Conservation (phyloP, 2,113 vertebrate genomes). For the Caretta caretta region DNA sequence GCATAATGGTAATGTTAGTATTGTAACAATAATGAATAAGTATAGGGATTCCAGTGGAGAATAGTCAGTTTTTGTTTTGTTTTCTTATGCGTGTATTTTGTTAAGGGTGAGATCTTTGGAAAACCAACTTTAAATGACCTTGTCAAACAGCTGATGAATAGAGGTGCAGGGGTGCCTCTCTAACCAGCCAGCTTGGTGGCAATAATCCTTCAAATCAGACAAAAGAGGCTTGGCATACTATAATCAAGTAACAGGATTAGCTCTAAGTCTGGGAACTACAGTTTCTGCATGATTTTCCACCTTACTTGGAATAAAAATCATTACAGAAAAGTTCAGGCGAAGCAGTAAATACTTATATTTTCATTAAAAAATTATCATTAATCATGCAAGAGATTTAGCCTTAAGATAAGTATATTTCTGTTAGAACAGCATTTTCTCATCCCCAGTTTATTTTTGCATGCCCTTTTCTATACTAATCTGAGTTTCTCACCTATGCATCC, state of each 20-base stretch:
- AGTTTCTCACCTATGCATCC: neutral
- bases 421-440: neutral
- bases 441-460: neutral
- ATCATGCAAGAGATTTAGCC: neutral
- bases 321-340: neutral
- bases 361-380: neutral
- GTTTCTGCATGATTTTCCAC: conserved; percentile 34
- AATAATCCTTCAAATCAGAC: conserved; percentile 53
- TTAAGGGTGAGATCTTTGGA: neutral
- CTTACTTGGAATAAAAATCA: conserved; percentile 17
- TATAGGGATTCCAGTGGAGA: neutral
- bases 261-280: conserved; percentile 38
- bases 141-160: conserved; percentile 27
- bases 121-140: conserved; percentile 6
- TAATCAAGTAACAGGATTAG: conserved; percentile 54
- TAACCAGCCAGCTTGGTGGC: conserved; percentile 51
- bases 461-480: neutral
- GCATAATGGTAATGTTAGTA: neutral
- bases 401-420: neutral
- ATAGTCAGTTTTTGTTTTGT: neutral
- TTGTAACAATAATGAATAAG: neutral
- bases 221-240: conserved; percentile 44
- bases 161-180: neutral
- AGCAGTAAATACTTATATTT: neutral
- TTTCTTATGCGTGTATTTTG: neutral